Conservation (phyloP, 2,113 vertebrate species). For the Dunckerocampus dactyliophorus region DNA sequence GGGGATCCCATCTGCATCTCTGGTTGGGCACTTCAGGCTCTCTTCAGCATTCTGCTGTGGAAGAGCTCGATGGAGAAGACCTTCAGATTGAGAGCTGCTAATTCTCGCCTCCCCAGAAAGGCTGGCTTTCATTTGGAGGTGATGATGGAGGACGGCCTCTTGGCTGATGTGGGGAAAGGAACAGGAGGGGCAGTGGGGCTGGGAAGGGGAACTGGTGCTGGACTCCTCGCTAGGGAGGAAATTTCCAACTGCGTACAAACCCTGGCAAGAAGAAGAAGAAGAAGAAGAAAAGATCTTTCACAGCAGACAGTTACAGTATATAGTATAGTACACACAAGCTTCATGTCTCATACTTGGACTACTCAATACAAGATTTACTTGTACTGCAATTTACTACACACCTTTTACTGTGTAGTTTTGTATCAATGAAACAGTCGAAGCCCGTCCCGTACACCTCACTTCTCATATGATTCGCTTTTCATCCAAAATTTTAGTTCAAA, state of each 20-base stretch:
- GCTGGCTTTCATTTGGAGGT: constrained; percentile 83
- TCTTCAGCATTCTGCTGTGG: constrained; percentile 80
- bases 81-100: constrained; percentile 77
- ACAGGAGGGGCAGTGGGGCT: constrained; percentile 74
- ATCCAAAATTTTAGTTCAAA: no score
- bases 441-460: no score
- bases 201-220: constrained; percentile 43
- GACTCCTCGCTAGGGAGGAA: constrained; percentile 87
- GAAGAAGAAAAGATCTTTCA: constrained; percentile 1
- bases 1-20: constrained; percentile 48
- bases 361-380: not conserved
- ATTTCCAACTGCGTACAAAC: constrained; percentile 91
- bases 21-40: constrained; percentile 79
- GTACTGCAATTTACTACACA: no score
- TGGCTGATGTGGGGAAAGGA: constrained; percentile 86
- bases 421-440: no score
- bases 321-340: not conserved
- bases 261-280: constrained; percentile 72
- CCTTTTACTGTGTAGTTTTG: no score
- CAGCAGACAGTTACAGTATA: no score
- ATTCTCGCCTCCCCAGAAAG: constrained; percentile 61
- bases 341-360: not conserved
- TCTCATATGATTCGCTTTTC: no score
- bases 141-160: constrained; percentile 79
- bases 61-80: constrained; percentile 82